Evolutionary conservation across 2,888 invertebrate genomes (phyloP), one percentile per base, ranked within the genome.

Genomic region (Trichogramma dendrolimi): DNA sequence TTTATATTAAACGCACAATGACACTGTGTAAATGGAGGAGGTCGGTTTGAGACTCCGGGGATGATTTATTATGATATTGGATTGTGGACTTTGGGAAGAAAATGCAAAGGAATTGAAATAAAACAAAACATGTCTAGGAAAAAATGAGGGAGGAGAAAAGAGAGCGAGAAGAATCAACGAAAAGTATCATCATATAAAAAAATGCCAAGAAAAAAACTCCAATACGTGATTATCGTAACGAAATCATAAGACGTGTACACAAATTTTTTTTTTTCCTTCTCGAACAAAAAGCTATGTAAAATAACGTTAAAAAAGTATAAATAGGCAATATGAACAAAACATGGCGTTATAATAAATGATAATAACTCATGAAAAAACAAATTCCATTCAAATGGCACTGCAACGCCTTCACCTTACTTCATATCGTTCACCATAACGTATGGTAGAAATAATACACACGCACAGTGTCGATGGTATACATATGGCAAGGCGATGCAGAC

Each of bases 401-500:
- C 60, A 52, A 55, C 67, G 67, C 68, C 39, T 27, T 49, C 47
- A 14, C 60, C 42, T 55, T 40, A 50, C 55, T 61, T 64, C 64
- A 70, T 67, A 67, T 66, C 66, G 66, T 67, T 67, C 56, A 47
- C 66, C 67, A 59, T 68, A 67, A 62, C 63, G 66, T 68, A 68
- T 67, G 66, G 47, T 71, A 71, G 27, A 27, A 2, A 27, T 27
- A 6, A 41, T 43, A 51, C 39, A 59, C 55, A 56, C 27, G 27
- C 27, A 27, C 27, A 27, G 27, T 27, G 27, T 27, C 27, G 27
- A 27, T 14, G 14, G 14, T 14, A 27, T 27, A 27, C 27, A 27
- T 27, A 27, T 27, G 27, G 53, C 41, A 61, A 72, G 73, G 75
- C 73, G 72, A 73, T 70, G 73, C 69, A 74, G 75, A 72, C 74